Base-by-base conservation (phyloP, 2,888 invertebrate genomes). In the Spisula subtruncata region DNA sequence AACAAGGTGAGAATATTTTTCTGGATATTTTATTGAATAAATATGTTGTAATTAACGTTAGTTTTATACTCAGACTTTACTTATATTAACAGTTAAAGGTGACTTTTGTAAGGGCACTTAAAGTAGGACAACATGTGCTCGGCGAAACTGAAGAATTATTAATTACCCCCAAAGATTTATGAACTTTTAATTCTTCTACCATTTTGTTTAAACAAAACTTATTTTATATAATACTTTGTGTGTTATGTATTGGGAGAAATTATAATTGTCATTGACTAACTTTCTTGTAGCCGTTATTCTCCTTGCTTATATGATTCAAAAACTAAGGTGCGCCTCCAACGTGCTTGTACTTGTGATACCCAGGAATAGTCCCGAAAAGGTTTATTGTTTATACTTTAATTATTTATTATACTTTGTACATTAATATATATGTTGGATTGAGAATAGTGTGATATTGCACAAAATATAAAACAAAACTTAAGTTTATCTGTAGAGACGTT, bases 1-100 rank as follows among this genome's bases (percentile, higher is more conserved):
- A 88, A 80, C 79, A 86, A 91, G 91, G 91, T 91, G 80, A 56
- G 80, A 81, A 1, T 14, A 29, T 80, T 81, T 32, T 75, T 71
- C 14, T 14, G 18, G 32, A 1, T 16, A 12, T 75, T 71, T 71
- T 32, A 1, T 5, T 35, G 0, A 14, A 35, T 18, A 35, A 75
- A 14, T 4, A 32, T 32, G 6, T 12, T 18, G 1, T 2, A 35
- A 75, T 75, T 75, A 75, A 75, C 35, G 32, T 18, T 32, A 18
- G 35, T 75, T 25, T 10, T 75, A 32, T 32, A 35, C 35, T 32
- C 2, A 35, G 35, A 75, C 16, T 14, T 32, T 2, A 18, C 75
- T 75, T 32, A 16, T 75, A 25, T 25, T 32, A 16, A 32, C 32
- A 75, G n/a, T 18, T 35, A 75, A 66, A 75, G 75, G 75, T 75